Percentiles rank a stretch among this genome's conserved stretches.
Conservation (phyloP, 2,113 vertebrate species). For the Lycaon pictus region DNA sequence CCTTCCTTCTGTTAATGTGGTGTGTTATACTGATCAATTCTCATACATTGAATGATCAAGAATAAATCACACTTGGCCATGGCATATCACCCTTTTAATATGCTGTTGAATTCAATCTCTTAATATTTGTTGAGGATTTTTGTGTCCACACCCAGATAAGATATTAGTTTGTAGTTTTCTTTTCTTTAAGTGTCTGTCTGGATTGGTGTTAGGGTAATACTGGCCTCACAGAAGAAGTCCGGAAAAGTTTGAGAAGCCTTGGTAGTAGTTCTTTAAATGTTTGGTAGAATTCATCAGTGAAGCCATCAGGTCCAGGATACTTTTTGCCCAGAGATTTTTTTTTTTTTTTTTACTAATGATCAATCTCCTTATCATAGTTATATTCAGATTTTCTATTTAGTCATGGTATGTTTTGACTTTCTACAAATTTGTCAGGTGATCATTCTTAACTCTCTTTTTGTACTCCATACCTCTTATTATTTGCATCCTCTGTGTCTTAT, state of each 20-base stretch:
- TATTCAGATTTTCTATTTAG: background rate
- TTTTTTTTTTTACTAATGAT: background rate
- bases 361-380: background rate
- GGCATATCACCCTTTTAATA: background rate
- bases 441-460: background rate
- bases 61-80: background rate
- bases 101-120: background rate
- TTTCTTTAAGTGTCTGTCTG: background rate
- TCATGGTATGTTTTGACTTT: background rate
- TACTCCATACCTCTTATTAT: background rate
- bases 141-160: background rate
- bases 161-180: background rate
- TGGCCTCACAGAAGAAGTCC: background rate
- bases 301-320: background rate
- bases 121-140: background rate
- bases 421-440: background rate
- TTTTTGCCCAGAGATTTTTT: background rate
- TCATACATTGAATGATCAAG: background rate
- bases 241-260: background rate
- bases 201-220: background rate
- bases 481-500: background rate
- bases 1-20: background rate
- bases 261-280: background rate
- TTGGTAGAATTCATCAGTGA: background rate
- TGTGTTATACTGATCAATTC: background rate